These are phyloP conservation scores for Galago senegalensis DNA, from an alignment of 2,797 vertebrate species.

Conservation along the genomic window DNA sequence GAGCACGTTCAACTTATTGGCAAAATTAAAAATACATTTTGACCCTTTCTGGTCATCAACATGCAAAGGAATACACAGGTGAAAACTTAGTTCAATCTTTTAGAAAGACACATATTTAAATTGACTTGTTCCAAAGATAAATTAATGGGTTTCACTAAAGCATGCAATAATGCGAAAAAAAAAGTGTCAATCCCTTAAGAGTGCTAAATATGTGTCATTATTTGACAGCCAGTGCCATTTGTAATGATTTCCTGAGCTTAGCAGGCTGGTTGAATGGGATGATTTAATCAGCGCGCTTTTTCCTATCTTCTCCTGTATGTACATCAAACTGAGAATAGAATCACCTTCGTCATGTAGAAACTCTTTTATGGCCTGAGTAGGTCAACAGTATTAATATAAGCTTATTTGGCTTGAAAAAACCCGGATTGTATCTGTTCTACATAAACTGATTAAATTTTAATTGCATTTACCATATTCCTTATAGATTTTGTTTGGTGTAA, in stretches of 20 bases:
- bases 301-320: conserved; percentile 69
- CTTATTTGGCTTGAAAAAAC: conserved; percentile 54
- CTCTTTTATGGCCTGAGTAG: conserved; percentile 57
- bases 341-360: not conserved
- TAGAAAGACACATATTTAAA: conserved; percentile 74
- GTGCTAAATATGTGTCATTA: conserved; percentile 72
- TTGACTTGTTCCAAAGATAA: conserved; percentile 66
- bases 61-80: conserved; percentile 75
- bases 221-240: conserved; percentile 79
- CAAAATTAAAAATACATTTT: conserved; percentile 74
- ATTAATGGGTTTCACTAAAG: conserved; percentile 82
- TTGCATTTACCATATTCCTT: conserved; percentile 77
- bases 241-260: conserved; percentile 75
- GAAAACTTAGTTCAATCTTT: conserved; percentile 82
- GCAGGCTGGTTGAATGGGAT: conserved; percentile 76
- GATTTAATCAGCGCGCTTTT: conserved; percentile 74
- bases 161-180: conserved; percentile 76
- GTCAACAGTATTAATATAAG: conserved; percentile 63
- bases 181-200: conserved; percentile 53
- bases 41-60: conserved; percentile 74
- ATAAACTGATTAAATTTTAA: conserved; percentile 79
- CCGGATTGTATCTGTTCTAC: conserved; percentile 71
- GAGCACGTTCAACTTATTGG: conserved; percentile 74
- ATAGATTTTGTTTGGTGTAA: conserved; percentile 77
- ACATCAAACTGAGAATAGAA: conserved; percentile 37